These are phyloP conservation scores for Cheilosia impressa DNA, from an alignment of 2,888 invertebrate species.

Conservation along the genomic window DNA sequence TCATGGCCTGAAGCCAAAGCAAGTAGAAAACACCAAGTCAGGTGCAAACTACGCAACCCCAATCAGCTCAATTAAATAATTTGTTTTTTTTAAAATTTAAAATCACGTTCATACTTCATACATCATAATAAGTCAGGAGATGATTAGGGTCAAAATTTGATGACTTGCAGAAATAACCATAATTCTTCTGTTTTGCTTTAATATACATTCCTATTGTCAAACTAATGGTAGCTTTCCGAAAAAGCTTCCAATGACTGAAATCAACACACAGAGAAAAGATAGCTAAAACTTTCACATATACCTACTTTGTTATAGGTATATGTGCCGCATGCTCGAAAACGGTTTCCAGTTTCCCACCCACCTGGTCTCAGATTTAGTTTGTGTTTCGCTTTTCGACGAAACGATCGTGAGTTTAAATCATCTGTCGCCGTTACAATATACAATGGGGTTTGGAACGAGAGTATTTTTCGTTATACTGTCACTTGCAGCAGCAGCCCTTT, in stretches of 20 bases:
- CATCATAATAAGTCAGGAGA: neutral
- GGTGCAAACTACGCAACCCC: no score
- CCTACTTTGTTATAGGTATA: neutral
- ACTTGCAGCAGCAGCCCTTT: constrained; percentile 78
- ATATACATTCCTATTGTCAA: neutral
- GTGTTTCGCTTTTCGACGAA: constrained; percentile 19
- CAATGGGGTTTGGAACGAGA: constrained; percentile 77
- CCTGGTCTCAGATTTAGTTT: constrained; percentile 15
- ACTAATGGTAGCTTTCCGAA: neutral
- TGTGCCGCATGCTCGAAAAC: neutral
- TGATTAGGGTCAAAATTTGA: neutral
- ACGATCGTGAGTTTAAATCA: constrained; percentile 1
- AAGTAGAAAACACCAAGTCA: no score
- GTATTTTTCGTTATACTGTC: constrained; percentile 77
- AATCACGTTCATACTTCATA: no score
- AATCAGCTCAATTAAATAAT: no score
- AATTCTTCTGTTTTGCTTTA: neutral
- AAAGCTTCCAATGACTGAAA: neutral
- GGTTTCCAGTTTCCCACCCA: constrained; percentile 2
- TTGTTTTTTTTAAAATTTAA: no score
- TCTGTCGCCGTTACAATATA: constrained; percentile 19
- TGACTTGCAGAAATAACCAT: neutral
- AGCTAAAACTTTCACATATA: neutral
- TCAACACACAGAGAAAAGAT: neutral
- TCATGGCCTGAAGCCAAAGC: no score